These are phyloP conservation scores for Lithodes maja DNA, from an alignment of 2,888 invertebrate genomes.

Conservation along the genomic window DNA sequence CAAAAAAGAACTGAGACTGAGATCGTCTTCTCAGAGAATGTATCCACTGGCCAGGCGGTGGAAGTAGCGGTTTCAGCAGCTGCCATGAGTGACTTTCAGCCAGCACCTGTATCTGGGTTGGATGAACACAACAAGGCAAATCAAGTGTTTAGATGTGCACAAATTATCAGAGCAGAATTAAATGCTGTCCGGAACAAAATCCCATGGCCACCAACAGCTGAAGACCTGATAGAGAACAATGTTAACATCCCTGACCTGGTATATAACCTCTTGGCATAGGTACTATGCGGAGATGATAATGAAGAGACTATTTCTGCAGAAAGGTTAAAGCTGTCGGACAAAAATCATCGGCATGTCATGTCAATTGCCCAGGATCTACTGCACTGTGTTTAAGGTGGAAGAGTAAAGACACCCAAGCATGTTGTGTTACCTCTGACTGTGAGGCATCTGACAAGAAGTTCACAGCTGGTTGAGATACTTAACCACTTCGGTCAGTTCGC, in stretches of 20 bases:
- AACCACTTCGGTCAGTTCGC: constrained; percentile 23
- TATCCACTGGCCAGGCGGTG: not conserved
- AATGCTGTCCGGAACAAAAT: not conserved
- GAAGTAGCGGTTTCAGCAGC: not conserved
- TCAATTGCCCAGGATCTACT: constrained; percentile 18
- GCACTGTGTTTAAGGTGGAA: constrained; percentile 13
- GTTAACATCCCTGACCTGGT: constrained; percentile 15
- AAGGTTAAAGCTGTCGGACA: not conserved
- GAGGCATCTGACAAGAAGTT: constrained; percentile 13
- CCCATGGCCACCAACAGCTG: constrained; percentile 9
- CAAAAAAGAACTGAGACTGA: constrained; percentile 15
- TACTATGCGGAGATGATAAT: constrained; percentile 7
- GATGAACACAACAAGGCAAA: not conserved
- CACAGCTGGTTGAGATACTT: constrained; percentile 33
- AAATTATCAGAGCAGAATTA: constrained; percentile 8
- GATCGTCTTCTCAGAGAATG: not conserved
- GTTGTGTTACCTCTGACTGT: constrained; percentile 21
- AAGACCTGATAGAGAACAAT: constrained; percentile 1
- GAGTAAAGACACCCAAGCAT: constrained; percentile 13
- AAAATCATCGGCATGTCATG: not conserved
- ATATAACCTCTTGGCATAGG: constrained; percentile 5
- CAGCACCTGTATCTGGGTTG: not conserved
- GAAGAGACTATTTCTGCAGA: constrained; percentile 4
- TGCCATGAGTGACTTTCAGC: not conserved
- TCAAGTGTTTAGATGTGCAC: constrained; percentile 6